Evolutionary conservation across 2,888 invertebrate species (phyloP), one percentile per base, ranked within the genome.

Genomic region (Drosophila subsilvestris): DNA sequence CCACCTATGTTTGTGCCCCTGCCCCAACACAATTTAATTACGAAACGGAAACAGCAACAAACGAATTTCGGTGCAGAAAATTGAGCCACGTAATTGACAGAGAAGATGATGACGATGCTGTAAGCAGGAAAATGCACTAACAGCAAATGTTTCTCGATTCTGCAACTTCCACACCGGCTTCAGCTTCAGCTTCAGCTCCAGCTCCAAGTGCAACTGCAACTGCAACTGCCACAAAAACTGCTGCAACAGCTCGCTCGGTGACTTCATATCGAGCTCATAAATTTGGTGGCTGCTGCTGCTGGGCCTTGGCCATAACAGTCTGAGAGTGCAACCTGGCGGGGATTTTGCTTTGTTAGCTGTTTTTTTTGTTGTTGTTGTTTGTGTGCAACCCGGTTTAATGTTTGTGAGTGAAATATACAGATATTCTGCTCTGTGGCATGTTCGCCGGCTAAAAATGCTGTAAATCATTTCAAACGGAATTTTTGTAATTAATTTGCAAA

Each of bases 1-100:
- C 37, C 32, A 27, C 8, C 8, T 27, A 27, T 27, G 27, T 27
- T 5, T 18, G 25, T 20, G 9, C 32, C 37, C 8, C 37, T 20
- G 9, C 47, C 20, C 17, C 57, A 47, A 44, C 67, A 58, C 25
- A 63, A 70, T 76, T 86, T 75, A 87, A 86, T 88, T 79, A 75
- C 75, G 70, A 37, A 86, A 84, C 87, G 85, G 89, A 88, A 88
- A 86, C 78, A 76, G 76, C 81, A 88, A 81, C 78, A 78, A 76
- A 79, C 81, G 79, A 79, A 88, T 80, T 80, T 80, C 51, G 57
- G 72, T 37, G 77, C 85, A 22, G 22, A 84, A 80, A 79, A 87
- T 77, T 72, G 74, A 79, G 78, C 79, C 75, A 73, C 74, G 75
- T 76, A 85, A 83, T 83, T 85, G 74, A 69, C 61, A 54, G 51